These are phyloP conservation scores for Epizoanthus stellaris DNA, from an alignment of 92 coral and sea anemone genomes.

Conservation along the genomic window DNA sequence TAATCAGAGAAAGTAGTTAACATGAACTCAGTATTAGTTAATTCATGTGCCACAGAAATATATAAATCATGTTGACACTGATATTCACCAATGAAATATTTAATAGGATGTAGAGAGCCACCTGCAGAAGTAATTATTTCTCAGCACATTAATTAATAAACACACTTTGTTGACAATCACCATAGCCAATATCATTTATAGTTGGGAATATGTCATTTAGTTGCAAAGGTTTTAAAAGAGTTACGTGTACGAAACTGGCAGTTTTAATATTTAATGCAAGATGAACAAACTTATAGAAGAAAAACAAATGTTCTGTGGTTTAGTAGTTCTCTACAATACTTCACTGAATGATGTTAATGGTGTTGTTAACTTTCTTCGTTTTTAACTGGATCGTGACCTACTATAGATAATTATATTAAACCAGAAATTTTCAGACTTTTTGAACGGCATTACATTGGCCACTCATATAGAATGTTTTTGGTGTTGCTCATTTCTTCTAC, in stretches of 20 bases:
- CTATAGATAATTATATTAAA: no score
- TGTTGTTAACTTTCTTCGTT: no score
- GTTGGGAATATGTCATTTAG: neutral
- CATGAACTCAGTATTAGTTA: neutral
- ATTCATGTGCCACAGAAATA: neutral
- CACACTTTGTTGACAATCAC: neutral
- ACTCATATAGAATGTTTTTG: no score
- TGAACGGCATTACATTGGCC: no score
- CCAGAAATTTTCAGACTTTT: no score
- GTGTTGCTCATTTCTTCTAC: no score
- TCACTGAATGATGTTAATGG: no score
- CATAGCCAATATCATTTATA: constrained; percentile 4
- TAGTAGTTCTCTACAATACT: no score
- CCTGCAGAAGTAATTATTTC: constrained; percentile 17
- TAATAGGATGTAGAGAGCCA: neutral
- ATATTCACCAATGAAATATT: neutral
- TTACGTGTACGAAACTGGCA: no score
- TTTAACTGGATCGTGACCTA: no score
- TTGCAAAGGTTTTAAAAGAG: neutral
- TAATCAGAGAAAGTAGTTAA: no score
- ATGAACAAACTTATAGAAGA: neutral
- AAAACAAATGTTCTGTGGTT: no score
- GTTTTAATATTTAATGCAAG: neutral
- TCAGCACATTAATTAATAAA: neutral
- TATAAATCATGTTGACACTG: neutral